Evolutionary conservation across 2,888 invertebrate species (phyloP).

Genomic region (Drosophila conformis): DNA sequence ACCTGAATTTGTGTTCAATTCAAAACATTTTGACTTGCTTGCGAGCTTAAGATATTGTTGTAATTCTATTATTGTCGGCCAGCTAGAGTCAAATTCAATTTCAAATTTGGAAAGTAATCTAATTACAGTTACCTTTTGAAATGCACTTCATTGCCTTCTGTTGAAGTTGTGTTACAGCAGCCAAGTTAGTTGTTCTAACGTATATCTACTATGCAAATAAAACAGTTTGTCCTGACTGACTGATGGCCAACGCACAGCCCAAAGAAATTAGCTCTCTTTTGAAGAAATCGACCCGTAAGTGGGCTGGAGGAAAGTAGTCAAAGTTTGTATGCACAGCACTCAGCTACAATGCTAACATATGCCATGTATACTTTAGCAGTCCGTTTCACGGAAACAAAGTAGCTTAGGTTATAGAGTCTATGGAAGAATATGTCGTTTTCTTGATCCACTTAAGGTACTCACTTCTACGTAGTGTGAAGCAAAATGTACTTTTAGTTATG

Average conservation of each 20-base stretch:
- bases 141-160: background rate
- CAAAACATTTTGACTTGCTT: background rate
- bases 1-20: background rate
- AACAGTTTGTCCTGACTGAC: background rate
- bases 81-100: background rate
- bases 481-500: background rate
- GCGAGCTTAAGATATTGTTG: background rate
- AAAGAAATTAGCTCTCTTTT: background rate
- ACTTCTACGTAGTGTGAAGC: constrained; percentile 18
- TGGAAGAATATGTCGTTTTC: background rate
- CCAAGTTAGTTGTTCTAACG: background rate
- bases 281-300: background rate
- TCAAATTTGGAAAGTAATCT: background rate
- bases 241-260: background rate
- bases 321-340: background rate
- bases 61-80: background rate
- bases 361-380: background rate
- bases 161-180: background rate
- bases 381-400: background rate
- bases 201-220: background rate
- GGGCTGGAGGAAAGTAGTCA: background rate
- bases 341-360: background rate
- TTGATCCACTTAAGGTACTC: background rate
- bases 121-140: background rate
- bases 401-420: background rate